phyloP scores from a whole-genome alignment of 2,888 invertebrate species.

The Ophion costatus region DNA sequence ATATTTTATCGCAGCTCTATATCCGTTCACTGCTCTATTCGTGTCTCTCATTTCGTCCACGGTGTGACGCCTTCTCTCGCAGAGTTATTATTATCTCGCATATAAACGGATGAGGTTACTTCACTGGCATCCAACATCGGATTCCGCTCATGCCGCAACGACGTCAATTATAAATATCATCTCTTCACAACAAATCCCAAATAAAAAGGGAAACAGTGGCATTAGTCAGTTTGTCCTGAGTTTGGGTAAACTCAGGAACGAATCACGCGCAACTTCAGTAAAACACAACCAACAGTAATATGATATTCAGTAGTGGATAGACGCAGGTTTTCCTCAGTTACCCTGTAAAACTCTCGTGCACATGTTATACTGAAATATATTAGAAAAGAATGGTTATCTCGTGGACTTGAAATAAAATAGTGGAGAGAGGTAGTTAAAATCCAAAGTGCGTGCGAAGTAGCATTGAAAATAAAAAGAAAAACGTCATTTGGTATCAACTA shows the following conservation, averaged over 20 bases:
- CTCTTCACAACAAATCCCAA: background rate
- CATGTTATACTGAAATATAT: too few species aligned
- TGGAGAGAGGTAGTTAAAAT: too few species aligned
- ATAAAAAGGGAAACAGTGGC: background rate
- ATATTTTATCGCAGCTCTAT: conserved; percentile 68
- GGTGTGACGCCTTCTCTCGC: background rate
- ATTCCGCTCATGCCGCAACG: background rate
- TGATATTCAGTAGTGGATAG: too few species aligned
- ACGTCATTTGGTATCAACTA: too few species aligned
- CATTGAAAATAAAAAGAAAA: too few species aligned
- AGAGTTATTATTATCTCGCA: conserved; percentile 32
- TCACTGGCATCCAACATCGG: background rate
- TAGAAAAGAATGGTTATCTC: too few species aligned
- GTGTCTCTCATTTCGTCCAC: background rate
- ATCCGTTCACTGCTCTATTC: conserved; percentile 3
- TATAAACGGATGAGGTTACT: conserved; percentile 24
- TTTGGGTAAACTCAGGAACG: background rate
- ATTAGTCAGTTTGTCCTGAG: background rate
- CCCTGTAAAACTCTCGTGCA: too few species aligned
- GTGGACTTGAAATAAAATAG: too few species aligned
- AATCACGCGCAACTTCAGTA: background rate
- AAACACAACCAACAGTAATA: background rate
- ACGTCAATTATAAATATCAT: conserved; percentile 11
- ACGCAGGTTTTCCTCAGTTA: too few species aligned
- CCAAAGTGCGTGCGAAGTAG: too few species aligned